phyloP scores from a whole-genome alignment of 1,140 invertebrate species.

The Antheraea mylitta region DNA sequence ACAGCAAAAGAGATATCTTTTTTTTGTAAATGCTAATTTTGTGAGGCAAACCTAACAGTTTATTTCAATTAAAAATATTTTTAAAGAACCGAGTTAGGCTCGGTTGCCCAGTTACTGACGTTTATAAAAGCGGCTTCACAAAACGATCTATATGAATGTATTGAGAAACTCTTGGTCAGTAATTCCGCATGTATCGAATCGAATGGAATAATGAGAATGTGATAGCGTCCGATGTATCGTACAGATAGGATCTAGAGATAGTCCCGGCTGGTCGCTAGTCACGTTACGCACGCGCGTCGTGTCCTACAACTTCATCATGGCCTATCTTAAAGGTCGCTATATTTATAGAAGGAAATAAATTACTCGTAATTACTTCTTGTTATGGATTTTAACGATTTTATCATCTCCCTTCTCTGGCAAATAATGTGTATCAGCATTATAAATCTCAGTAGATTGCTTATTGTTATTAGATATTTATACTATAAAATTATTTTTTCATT shows the following conservation, averaged over 20 bases:
- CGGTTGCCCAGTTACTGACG: too few species aligned
- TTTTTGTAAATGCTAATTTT: too few species aligned
- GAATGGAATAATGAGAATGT: conserved; percentile 35
- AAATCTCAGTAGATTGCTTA: too few species aligned
- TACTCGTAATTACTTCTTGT: not conserved
- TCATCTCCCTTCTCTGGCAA: not conserved
- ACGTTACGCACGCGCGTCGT: conserved; percentile 30
- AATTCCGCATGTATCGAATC: conserved; percentile 30
- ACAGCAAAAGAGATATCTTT: too few species aligned
- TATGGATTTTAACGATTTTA: not conserved
- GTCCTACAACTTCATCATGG: conserved; percentile 32
- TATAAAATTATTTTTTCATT: too few species aligned
- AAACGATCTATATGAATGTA: not conserved
- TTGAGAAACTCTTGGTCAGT: not conserved
- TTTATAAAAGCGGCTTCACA: too few species aligned
- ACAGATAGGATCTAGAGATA: conserved; percentile 35
- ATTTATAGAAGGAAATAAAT: not conserved
- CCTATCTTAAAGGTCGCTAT: conserved; percentile 2
- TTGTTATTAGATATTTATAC: too few species aligned
- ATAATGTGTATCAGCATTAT: too few species aligned
- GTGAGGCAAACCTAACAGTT: too few species aligned
- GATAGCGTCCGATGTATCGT: conserved; percentile 31
- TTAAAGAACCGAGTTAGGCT: too few species aligned
- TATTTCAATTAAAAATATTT: too few species aligned
- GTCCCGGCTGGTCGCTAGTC: conserved; percentile 18